These are phyloP conservation scores for Epinotia brunnichana DNA, from an alignment of 2,888 invertebrate species.

Conservation along the genomic window DNA sequence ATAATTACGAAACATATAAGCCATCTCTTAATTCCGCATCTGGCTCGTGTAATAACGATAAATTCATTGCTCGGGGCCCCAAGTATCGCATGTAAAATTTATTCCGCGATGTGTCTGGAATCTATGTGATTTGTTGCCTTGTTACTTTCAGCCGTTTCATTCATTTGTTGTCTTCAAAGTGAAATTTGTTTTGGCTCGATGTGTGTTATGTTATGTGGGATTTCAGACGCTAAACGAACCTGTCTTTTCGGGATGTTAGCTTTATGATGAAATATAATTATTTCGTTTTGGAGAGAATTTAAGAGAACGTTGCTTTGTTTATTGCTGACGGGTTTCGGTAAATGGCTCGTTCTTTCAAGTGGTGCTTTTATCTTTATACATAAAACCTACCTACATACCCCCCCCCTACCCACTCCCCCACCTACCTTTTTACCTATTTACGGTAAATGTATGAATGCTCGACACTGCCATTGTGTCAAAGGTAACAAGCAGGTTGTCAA, in stretches of 20 bases:
- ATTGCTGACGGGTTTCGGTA: slow-evolving; percentile 10
- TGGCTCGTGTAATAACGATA: slow-evolving; percentile 38
- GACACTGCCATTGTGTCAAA: too few relatives aligned
- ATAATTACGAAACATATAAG: slow-evolving; percentile 22
- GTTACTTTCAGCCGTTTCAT: slow-evolving; percentile 39
- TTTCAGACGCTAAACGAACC: slow-evolving; percentile 27
- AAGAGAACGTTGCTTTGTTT: slow-evolving; percentile 14
- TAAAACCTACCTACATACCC: too few relatives aligned
- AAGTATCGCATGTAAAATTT: slow-evolving; percentile 35
- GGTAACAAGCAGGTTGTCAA: too few relatives aligned
- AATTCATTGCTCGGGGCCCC: slow-evolving; percentile 30
- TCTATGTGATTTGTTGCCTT: slow-evolving; percentile 41
- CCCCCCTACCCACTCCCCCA: too few relatives aligned
- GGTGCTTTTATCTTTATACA: not conserved
- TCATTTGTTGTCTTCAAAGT: slow-evolving; percentile 44
- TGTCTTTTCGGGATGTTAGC: slow-evolving; percentile 19
- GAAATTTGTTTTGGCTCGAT: slow-evolving; percentile 41
- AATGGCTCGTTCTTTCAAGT: not conserved
- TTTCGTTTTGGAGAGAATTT: slow-evolving; percentile 6
- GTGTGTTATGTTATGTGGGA: slow-evolving; percentile 22
- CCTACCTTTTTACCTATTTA: not conserved
- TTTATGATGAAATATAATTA: slow-evolving; percentile 7
- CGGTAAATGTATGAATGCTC: too few relatives aligned
- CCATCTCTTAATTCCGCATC: slow-evolving; percentile 39
- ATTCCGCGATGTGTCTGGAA: slow-evolving; percentile 22